Conservation (phyloP, 2,113 vertebrate genomes). For the Nyctereutes procyonoides region DNA sequence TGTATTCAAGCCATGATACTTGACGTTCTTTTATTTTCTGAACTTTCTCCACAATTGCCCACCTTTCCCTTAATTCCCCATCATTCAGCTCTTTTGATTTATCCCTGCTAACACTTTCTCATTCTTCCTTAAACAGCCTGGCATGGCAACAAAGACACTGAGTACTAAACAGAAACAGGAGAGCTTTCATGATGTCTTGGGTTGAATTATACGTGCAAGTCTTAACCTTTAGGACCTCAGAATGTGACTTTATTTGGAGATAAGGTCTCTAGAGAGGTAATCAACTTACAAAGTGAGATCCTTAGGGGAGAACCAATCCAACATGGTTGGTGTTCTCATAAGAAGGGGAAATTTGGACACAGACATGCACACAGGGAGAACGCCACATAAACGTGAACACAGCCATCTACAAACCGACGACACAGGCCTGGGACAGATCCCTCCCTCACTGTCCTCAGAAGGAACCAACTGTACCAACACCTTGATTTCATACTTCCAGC, state of each 20-base stretch:
- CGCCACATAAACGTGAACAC: accelerated
- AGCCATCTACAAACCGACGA: neutral
- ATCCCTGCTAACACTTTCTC: neutral
- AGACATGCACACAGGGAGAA: neutral
- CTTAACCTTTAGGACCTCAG: neutral
- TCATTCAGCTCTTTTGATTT: neutral
- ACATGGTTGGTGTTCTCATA: accelerated
- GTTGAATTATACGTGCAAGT: neutral
- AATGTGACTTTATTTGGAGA: neutral
- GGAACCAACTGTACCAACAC: neutral
- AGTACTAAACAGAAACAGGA: accelerated
- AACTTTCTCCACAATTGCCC: neutral
- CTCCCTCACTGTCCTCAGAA: neutral
- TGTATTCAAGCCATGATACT: neutral
- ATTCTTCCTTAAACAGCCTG: neutral
- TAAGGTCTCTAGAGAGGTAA: neutral
- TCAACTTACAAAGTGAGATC: neutral
- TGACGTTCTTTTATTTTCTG: neutral
- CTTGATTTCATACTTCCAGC: neutral
- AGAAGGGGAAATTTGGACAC: neutral
- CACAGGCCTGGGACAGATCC: neutral
- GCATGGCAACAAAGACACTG: neutral
- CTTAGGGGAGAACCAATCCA: neutral
- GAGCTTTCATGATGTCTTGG: neutral
- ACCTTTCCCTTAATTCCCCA: neutral